Evolutionary conservation across 2,888 invertebrate genomes (phyloP), one percentile per base, ranked within the genome.

Genomic region (Mayetiola destructor): DNA sequence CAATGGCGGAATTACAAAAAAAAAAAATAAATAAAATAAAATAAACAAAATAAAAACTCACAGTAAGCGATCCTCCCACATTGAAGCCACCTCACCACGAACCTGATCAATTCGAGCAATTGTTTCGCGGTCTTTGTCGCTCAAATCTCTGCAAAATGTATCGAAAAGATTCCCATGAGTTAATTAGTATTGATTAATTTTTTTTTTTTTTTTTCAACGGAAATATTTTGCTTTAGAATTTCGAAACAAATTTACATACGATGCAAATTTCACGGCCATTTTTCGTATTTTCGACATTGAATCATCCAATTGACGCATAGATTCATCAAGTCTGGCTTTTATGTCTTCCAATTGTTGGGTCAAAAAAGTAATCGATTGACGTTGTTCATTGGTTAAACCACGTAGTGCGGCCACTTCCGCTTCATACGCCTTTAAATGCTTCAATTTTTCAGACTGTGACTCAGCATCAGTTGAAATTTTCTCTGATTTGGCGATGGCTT

Each of bases 31-130:
- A 32, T 10, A 32, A 30, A 9, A 30, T 42, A 16, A 21, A 32
- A 14, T 32, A n/a, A 20, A 21, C 6, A n/a, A 9, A 42, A 23
- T 36, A 21, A 14, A 16, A 37, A 62, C 67, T 67, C 66, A 70
- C 71, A 72, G 66, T 64, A 81, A 67, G 69, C 77, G 75, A 61
- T 79, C 77, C 66, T 82, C 81, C 81, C 81, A 82, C 73, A 80
- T 75, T 62, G 75, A 72, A 59, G 77, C 77, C 61, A 77, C 76
- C 67, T 77, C 76, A 60, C 74, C 73, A 61, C 76, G 72, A 65
- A 76, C 76, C 63, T 76, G 75, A 62, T 76, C 74, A 61, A 78
- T 69, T 61, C 68, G 68, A 61, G 70, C 69, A 61, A 70, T 66
- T 66, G 69, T 68, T 65, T 71, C 66, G 58, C 73, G 69, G 61